Percentiles rank a stretch among this genome's conserved stretches.
These are phyloP conservation scores for Agrypnus murinus DNA, from an alignment of 2,888 invertebrate genomes.

Conservation along the genomic window DNA sequence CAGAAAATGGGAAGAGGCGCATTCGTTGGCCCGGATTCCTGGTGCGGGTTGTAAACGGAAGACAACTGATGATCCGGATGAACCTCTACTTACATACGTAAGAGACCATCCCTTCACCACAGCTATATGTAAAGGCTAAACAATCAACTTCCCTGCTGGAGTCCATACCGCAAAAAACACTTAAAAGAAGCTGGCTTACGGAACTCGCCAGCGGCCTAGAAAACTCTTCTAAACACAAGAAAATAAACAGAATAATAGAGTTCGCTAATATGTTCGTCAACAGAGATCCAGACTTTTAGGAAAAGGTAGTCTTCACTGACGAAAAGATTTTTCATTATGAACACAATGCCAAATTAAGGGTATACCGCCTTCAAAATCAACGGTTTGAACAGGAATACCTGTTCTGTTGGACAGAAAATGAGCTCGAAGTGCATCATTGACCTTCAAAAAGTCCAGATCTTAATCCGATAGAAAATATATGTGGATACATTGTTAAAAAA, in stretches of 20 bases:
- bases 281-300: not conserved
- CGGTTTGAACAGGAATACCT: not conserved
- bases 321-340: too few species aligned
- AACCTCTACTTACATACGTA: not conserved
- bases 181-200: not conserved
- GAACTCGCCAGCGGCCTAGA: too few species aligned
- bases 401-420: too few species aligned
- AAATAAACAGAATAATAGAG: not conserved
- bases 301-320: not conserved
- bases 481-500: too few species aligned
- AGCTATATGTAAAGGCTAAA: not conserved
- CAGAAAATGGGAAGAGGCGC: not conserved
- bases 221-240: not conserved
- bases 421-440: too few species aligned
- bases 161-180: not conserved
- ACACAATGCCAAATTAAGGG: too few species aligned
- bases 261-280: not conserved
- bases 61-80: not conserved
- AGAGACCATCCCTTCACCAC: conserved; percentile 11
- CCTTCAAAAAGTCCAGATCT: too few species aligned
- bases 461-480: too few species aligned
- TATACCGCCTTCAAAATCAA: too few species aligned
- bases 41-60: not conserved
- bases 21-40: not conserved
- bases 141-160: conserved; percentile 3